phyloP scores from a whole-genome alignment of 2,113 vertebrate species.

The Chaenogobius annularis region DNA sequence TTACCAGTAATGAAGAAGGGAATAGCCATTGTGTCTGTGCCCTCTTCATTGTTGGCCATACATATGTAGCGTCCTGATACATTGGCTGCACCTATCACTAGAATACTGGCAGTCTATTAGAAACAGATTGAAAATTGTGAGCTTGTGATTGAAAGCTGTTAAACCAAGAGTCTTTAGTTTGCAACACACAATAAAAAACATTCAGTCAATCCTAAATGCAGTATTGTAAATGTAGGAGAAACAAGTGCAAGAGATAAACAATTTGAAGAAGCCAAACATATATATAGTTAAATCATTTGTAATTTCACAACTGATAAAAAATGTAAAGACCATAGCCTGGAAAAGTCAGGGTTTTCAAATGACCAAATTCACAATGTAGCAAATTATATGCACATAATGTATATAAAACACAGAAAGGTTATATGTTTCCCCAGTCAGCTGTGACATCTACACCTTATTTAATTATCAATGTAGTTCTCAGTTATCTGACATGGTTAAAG shows the following conservation, averaged over 20 bases:
- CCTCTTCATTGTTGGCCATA: slow-evolving; percentile 74
- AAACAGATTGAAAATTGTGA: background rate
- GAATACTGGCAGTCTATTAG: slow-evolving; percentile 78
- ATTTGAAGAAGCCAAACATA: too few relatives aligned
- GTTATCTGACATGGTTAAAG: slow-evolving; percentile 54
- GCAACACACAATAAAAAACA: too few relatives aligned
- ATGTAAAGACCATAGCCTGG: too few relatives aligned
- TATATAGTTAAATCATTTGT: too few relatives aligned
- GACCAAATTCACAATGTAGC: slow-evolving; percentile 14
- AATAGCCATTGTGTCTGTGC: slow-evolving; percentile 56
- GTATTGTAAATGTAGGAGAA: too few relatives aligned
- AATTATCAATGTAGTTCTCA: slow-evolving; percentile 4
- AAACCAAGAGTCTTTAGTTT: too few relatives aligned
- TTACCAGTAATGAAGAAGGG: slow-evolving; percentile 86
- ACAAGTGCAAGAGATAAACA: too few relatives aligned
- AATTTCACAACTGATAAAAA: too few relatives aligned
- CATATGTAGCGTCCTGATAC: slow-evolving; percentile 82
- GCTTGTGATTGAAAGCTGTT: background rate
- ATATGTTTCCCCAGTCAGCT: background rate
- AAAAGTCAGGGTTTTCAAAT: slow-evolving; percentile 3
- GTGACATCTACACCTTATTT: too few relatives aligned
- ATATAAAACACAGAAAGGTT: slow-evolving; percentile 8
- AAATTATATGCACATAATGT: background rate
- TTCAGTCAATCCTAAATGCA: too few relatives aligned
- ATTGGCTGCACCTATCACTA: slow-evolving; percentile 67